Evolutionary conservation across 2,888 invertebrate genomes (phyloP).

Genomic region (Drosophila fungiperda): DNA sequence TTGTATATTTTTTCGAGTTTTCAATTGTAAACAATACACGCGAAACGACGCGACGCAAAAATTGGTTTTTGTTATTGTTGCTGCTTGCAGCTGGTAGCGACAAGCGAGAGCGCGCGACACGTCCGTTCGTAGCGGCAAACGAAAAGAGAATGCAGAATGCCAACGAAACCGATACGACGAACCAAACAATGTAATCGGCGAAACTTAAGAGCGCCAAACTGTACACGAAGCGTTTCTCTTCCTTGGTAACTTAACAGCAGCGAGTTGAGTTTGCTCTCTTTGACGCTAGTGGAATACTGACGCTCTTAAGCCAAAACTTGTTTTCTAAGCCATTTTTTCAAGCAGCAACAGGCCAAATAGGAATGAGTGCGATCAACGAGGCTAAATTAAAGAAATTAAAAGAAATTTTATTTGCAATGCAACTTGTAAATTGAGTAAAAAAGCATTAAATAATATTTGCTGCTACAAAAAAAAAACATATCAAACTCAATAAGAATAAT

Average conservation of each 20-base stretch:
- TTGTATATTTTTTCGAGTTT: constrained; percentile 7
- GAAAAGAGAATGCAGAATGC: constrained; percentile 61
- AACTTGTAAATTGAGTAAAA: not conserved
- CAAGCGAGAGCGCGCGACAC: constrained; percentile 61
- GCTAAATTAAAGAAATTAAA: not conserved
- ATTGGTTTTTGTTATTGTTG: constrained; percentile 50
- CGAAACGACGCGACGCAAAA: constrained; percentile 53
- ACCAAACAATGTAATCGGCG: constrained; percentile 4
- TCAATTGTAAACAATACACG: constrained; percentile 46
- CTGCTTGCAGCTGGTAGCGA: constrained; percentile 41
- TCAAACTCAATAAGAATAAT: not conserved
- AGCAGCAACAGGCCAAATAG: constrained; percentile 37
- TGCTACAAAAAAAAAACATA: too few relatives aligned
- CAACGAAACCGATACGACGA: constrained; percentile 42
- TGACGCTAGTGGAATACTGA: not conserved
- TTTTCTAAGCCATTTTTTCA: constrained; percentile 15
- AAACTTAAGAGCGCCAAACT: constrained; percentile 17
- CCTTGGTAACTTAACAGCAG: not conserved
- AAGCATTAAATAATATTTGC: not conserved
- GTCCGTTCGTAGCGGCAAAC: constrained; percentile 61
- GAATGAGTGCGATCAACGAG: constrained; percentile 16
- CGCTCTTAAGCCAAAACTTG: constrained; percentile 29
- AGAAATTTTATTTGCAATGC: not conserved
- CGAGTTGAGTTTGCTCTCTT: not conserved
- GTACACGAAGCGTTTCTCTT: constrained; percentile 23